Conservation (phyloP, 2,797 vertebrate genomes). For the Channallabes apus region DNA sequence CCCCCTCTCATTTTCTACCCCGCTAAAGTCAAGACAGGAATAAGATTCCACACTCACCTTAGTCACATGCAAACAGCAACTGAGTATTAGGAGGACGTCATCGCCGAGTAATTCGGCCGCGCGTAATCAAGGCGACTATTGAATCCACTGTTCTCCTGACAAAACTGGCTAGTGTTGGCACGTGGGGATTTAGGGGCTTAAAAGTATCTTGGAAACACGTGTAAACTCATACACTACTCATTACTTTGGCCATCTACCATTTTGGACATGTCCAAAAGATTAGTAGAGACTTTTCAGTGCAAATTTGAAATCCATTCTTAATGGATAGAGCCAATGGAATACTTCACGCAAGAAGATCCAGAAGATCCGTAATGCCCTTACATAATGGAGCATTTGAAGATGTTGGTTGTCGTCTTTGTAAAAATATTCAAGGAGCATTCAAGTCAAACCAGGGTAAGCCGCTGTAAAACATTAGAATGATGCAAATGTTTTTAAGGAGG, state of each 20-base stretch:
- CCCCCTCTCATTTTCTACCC: slow-evolving; percentile 29
- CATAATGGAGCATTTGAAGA: neutral
- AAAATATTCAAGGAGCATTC: too few species aligned
- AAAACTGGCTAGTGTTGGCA: neutral
- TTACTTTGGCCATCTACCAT: slow-evolving; percentile 6
- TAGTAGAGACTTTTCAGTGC: neutral
- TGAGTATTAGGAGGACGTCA: slow-evolving; percentile 79
- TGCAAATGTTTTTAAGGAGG: too few species aligned
- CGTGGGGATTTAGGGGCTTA: neutral
- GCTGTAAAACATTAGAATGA: too few species aligned
- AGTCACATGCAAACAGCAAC: slow-evolving; percentile 70
- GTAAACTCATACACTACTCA: neutral
- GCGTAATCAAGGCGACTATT: slow-evolving; percentile 68
- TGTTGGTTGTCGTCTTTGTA: neutral
- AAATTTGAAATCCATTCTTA: neutral
- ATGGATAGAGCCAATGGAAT: neutral
- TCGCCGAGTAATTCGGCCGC: slow-evolving; percentile 70
- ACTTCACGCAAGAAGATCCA: neutral
- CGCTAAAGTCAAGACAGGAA: slow-evolving; percentile 73
- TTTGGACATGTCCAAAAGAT: neutral
- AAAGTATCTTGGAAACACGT: neutral
- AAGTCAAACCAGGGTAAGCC: too few species aligned
- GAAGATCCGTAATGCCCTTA: neutral
- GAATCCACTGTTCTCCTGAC: neutral
- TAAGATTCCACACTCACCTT: slow-evolving; percentile 69